A percentile compares a stretch with the other conserved stretches of the same genome.
Conservation (phyloP, 92 coral and sea anemone species). For the Bergia puertoricense region DNA sequence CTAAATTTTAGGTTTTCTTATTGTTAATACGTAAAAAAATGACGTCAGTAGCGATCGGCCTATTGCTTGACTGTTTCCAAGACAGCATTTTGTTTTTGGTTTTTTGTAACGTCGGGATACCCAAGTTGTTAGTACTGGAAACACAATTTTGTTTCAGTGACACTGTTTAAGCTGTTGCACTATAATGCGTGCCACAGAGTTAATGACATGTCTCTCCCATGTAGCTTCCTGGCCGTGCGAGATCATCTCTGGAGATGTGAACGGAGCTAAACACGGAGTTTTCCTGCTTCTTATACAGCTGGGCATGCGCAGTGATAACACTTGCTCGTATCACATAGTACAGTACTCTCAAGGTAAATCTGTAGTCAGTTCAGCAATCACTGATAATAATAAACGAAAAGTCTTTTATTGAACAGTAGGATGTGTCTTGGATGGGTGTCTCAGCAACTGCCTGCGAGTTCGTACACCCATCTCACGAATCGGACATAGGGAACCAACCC, state of each 20-base stretch:
- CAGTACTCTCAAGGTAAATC: slow-evolving; percentile 8
- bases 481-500: too few species aligned
- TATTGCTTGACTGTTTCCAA: background rate
- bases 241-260: slow-evolving; percentile 28
- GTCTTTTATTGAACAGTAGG: too few species aligned
- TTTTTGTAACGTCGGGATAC: background rate
- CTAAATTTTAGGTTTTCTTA: too few species aligned
- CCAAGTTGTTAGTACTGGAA: background rate
- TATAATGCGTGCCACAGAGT: background rate
- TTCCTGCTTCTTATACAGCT: slow-evolving; percentile 35
- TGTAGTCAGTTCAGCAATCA: background rate
- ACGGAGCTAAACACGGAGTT: slow-evolving; percentile 27
- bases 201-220: background rate
- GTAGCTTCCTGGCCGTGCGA: slow-evolving; percentile 40
- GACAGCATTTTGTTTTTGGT: background rate
- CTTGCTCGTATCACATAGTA: slow-evolving; percentile 30
- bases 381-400: background rate
- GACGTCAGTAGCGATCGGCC: too few species aligned
- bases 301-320: slow-evolving; percentile 22
- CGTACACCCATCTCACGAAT: too few species aligned
- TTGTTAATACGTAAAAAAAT: too few species aligned
- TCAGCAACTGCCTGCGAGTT: too few species aligned
- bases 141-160: background rate
- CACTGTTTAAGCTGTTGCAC: background rate
- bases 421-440: too few species aligned